These are phyloP conservation scores for Microcebus tavaratra DNA, from an alignment of 2,113 vertebrate species.

Conservation along the genomic window DNA sequence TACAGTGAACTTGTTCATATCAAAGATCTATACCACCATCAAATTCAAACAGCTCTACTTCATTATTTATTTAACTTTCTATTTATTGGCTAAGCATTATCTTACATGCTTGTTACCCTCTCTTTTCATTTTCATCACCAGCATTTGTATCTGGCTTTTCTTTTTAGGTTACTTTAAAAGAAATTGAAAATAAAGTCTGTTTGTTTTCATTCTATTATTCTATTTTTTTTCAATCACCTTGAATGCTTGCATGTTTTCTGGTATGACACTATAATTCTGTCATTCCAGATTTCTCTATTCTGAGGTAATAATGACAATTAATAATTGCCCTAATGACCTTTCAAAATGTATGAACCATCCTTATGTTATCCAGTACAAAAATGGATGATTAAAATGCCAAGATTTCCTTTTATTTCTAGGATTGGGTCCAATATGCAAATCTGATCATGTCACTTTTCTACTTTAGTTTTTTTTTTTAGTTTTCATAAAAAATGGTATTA, in stretches of 20 bases:
- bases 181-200: background rate
- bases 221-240: background rate
- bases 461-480: background rate
- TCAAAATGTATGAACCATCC: background rate
- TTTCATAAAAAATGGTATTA: conserved; percentile 14
- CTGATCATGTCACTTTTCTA: background rate
- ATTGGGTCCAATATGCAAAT: background rate
- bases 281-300: background rate
- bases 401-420: conserved; percentile 1
- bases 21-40: background rate
- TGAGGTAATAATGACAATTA: background rate
- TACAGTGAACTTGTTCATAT: background rate
- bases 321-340: background rate
- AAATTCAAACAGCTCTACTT: background rate
- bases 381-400: conserved; percentile 9
- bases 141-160: background rate
- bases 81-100: background rate
- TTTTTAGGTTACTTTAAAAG: background rate
- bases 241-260: background rate
- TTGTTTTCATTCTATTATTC: background rate
- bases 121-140: background rate
- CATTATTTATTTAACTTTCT: background rate
- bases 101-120: background rate
- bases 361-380: conserved; percentile 9
- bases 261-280: background rate